phyloP scores from a whole-genome alignment of 1,140 invertebrate species.

The Sycophila sp. region DNA sequence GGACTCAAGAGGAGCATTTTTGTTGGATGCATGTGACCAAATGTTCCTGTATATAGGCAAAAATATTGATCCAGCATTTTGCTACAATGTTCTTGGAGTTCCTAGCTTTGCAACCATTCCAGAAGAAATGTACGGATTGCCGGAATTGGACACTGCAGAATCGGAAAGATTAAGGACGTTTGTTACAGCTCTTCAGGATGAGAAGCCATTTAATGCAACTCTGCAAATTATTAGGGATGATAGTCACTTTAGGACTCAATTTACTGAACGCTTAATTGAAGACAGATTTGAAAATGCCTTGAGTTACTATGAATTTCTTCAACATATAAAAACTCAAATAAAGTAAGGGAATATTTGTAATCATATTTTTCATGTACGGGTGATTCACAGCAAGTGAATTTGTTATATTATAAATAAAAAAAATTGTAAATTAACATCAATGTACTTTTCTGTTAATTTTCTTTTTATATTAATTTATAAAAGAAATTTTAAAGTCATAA shows the following conservation, averaged over 20 bases:
- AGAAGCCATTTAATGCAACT: constrained; percentile 81
- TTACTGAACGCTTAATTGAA: constrained; percentile 91
- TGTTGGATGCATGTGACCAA: constrained; percentile 87
- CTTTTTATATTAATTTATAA: constrained; percentile 25
- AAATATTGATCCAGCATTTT: constrained; percentile 79
- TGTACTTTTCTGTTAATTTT: constrained; percentile 33
- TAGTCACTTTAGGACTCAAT: constrained; percentile 81
- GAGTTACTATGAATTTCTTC: constrained; percentile 98
- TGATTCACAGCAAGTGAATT: constrained; percentile 29
- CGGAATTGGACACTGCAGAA: constrained; percentile 79
- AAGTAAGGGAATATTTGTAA: constrained; percentile 69
- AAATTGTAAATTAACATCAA: constrained; percentile 33
- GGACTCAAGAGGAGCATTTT: constrained; percentile 88
- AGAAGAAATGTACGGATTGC: constrained; percentile 78
- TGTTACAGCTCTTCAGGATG: constrained; percentile 84
- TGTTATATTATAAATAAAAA: constrained; percentile 32
- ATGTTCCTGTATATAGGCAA: constrained; percentile 91
- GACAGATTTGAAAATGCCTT: constrained; percentile 93
- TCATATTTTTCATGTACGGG: constrained; percentile 36
- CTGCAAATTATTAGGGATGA: constrained; percentile 92
- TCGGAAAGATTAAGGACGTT: constrained; percentile 84
- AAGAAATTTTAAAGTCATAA: constrained; percentile 19
- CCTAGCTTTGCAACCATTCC: constrained; percentile 72
- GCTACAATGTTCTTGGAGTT: constrained; percentile 78
- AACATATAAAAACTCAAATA: constrained; percentile 92